Base-by-base conservation (phyloP, 2,797 vertebrate genomes). In the Chelmon rostratus region DNA sequence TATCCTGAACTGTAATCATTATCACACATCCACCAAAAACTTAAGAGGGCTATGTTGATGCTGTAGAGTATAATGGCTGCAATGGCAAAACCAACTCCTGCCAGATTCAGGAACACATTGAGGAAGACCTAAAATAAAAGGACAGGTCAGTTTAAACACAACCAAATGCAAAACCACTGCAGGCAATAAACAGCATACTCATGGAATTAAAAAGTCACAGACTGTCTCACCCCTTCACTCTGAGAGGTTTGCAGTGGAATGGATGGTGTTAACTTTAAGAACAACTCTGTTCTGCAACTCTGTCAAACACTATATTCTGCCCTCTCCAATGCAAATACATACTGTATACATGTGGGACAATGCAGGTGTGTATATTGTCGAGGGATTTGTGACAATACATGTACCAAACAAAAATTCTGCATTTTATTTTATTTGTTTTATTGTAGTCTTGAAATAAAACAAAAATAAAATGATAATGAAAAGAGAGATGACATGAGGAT, bases 1-100 rank as follows among this genome's bases (percentile, higher is more conserved):
- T 33, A 4, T 1, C 0, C 13, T 2, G 4, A 44, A 12, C 16
- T 1, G 0, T 23, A 52, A 3, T 1, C 37, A 46, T 46, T 0
- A 28, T 6, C 2, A 16, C 91, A 92, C 3, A 15, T 0, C 35
- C 10, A 3, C 40, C 21, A 19, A 0, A 4, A 0, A 0, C 1
- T 0, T 0, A 57, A 1, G 1, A 0, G 0, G 1, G 0, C 18
- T 0, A 92, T 0, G 13, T 74, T 49, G 1, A 85, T 0, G 49
- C 67, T 76, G 81, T 88, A 92, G 25, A 93, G 21, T 19, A 88
- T 84, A 21, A 94, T 87, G 59, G 68, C 86, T 2, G 92, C 12
- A 4, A 93, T 58, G 19, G 92, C 85, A 40, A 95, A 62, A 15
- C 3, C 84, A 50, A 61, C 58, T 47, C 90, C 92, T 3, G 40